Conservation (phyloP, 2,113 vertebrate species). For the Pipra filicauda region DNA sequence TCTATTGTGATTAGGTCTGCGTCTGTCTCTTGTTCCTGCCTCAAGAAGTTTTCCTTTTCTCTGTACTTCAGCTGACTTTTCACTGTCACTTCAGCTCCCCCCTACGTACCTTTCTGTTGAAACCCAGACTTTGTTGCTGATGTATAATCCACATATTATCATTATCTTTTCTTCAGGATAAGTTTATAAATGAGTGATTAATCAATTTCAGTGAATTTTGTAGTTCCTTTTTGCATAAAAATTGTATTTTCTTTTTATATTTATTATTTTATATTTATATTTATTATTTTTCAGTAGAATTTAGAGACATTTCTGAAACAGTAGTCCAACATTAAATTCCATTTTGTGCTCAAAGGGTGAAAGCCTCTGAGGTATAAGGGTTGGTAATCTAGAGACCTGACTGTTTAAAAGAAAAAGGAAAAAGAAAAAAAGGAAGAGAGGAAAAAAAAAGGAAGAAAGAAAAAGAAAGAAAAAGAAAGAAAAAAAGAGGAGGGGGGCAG, state of each 20-base stretch:
- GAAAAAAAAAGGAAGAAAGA: background rate
- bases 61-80: background rate
- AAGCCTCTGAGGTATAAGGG: background rate
- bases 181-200: background rate
- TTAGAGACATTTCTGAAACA: background rate
- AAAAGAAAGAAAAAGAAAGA: background rate
- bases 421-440: background rate
- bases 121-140: background rate
- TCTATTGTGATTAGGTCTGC: background rate
- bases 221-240: background rate
- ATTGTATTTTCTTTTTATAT: background rate
- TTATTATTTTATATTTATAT: background rate
- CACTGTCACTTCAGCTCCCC: background rate
- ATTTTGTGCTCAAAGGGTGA: background rate
- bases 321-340: background rate
- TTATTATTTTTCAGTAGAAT: background rate
- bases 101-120: background rate
- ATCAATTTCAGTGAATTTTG: background rate
- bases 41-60: background rate
- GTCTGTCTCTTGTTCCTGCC: background rate
- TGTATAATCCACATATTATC: background rate
- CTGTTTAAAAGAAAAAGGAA: background rate
- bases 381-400: background rate
- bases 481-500: background rate
- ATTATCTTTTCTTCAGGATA: background rate